Evolutionary conservation across 2,113 vertebrate genomes (phyloP).

Genomic region (Cynopterus brachyotis): DNA sequence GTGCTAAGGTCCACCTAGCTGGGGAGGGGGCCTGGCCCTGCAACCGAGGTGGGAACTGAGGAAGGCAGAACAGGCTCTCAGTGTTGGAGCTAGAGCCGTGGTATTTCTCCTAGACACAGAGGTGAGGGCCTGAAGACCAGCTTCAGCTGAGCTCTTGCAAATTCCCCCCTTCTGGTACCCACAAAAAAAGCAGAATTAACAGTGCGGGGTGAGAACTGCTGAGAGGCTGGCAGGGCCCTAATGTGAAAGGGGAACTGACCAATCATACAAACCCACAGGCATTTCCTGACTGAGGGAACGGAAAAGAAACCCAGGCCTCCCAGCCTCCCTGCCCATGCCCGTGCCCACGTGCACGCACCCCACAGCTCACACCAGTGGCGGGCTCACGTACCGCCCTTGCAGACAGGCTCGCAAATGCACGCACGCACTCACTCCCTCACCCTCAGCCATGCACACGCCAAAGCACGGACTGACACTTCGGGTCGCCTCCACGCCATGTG

Average conservation of each 20-base stretch:
- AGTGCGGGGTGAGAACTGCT: neutral
- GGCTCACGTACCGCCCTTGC: neutral
- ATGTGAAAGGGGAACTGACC: neutral
- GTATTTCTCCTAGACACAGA: neutral
- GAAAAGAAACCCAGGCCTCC: neutral
- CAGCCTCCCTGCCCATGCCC: neutral
- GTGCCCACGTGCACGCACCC: fast-evolving
- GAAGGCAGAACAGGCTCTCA: too few species aligned
- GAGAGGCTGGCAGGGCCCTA: neutral
- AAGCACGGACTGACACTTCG: neutral
- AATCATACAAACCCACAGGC: neutral
- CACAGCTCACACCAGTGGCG: neutral
- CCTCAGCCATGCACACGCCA: neutral
- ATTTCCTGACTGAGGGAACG: neutral
- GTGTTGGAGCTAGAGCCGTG: neutral
- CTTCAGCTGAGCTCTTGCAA: neutral
- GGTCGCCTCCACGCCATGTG: too few species aligned
- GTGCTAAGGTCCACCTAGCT: neutral
- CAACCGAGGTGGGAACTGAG: neutral
- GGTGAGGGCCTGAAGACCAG: too few species aligned
- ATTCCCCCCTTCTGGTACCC: neutral
- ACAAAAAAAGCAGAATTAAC: neutral
- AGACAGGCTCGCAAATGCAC: neutral
- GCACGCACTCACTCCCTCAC: neutral
- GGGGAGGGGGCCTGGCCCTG: neutral